Base-by-base conservation (phyloP, 2,888 invertebrate genomes). In the Phrixothrix hirtus region DNA sequence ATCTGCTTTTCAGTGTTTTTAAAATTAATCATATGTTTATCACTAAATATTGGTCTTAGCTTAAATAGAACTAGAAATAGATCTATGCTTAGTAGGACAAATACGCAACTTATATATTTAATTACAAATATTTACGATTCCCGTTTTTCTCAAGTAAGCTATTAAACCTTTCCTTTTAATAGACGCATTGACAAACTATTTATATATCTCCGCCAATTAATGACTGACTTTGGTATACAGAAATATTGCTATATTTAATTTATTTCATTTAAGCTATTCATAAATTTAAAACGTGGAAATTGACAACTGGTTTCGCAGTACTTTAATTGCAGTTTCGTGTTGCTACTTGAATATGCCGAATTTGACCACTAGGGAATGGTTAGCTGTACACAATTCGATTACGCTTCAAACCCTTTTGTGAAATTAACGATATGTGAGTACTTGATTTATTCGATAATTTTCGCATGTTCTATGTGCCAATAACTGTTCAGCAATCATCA, bases 391-490 rank as follows among this genome's bases (percentile, higher is more conserved):
- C 47, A 47, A 47, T 47, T 47, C 30, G 47, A 47, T 47, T 47
- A 39, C 26, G 47, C 27, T 39, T 34, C 34, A 47, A 47, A 47
- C 25, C 38, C 38, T 47, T 38, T 39, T 39, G 39, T 31, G 11
- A 34, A 31, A 47, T 47, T 47, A 39, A 39, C 47, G 39, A 47
- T 31, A 46, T 29, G 39, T 32, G 39, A 47, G 47, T 47, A 34
- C 47, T 41, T 47, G 47, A 47, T 47, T 47, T 47, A 47, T 47
- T 47, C 21, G 47, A 47, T 47, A 47, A 47, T 47, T 47, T 39
- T 39, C 38, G 16, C 27, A 31, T 36, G 42, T 49, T 42, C 42
- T 39, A 41, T 42, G 35, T 42, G 42, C 42, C 49, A 49, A 49
- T 49, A 49, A 49, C 41, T 42, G 49, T 36, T 36, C 49, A 10